Evolutionary conservation across 2,888 invertebrate genomes (phyloP).

Genomic region (Caenorhabditis macrosperma): DNA sequence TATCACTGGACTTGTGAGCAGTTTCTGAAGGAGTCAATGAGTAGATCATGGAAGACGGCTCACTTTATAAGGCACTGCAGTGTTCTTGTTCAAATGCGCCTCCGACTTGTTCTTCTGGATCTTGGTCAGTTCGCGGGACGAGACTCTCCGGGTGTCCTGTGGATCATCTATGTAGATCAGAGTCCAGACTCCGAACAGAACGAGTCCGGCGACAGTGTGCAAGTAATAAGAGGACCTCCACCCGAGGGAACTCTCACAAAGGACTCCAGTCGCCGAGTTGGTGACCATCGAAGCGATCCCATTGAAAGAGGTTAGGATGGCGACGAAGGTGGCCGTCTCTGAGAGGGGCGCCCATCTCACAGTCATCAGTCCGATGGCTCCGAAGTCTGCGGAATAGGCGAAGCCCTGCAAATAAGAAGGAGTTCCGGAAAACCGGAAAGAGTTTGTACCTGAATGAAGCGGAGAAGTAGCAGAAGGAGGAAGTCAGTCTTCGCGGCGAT

Average conservation of each 20-base stretch:
- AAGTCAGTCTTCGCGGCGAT: constrained; percentile 56
- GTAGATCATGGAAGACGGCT: neutral
- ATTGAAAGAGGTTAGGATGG: constrained; percentile 73
- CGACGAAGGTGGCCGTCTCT: constrained; percentile 72
- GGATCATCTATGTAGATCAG: constrained; percentile 68
- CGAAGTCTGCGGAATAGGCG: constrained; percentile 67
- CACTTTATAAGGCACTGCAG: constrained; percentile 66
- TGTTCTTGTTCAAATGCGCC: constrained; percentile 62
- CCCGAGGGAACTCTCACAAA: constrained; percentile 55
- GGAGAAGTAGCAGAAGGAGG: constrained; percentile 48
- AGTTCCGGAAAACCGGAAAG: too few species aligned
- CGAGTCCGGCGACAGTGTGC: constrained; percentile 49
- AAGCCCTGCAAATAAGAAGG: constrained; percentile 41
- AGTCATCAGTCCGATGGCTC: constrained; percentile 63
- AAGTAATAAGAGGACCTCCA: constrained; percentile 64
- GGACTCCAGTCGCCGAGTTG: constrained; percentile 66
- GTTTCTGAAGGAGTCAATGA: constrained; percentile 54
- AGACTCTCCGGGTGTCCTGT: constrained; percentile 54
- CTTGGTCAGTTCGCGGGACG: constrained; percentile 57
- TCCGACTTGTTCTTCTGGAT: constrained; percentile 68
- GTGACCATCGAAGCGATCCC: constrained; percentile 71
- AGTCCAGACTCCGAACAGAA: constrained; percentile 64
- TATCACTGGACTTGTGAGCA: constrained; percentile 62
- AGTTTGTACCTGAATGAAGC: constrained; percentile 70
- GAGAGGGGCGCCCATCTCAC: constrained; percentile 73